Percentiles rank a stretch among this genome's conserved stretches.
Conservation (phyloP, 2,113 vertebrate species). For the Ammodramus savannarum region DNA sequence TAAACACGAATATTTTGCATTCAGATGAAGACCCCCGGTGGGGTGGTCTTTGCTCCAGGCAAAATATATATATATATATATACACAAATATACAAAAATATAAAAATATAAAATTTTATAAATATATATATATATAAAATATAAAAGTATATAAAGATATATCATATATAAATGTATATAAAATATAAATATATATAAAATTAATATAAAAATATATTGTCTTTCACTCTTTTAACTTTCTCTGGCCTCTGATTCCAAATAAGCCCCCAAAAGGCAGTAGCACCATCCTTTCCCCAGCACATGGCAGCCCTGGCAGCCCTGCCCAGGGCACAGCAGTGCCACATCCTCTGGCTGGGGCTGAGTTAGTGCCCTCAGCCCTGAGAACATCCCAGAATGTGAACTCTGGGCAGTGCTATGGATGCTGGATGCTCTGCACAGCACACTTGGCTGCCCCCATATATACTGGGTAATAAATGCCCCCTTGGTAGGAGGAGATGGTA, state of each 20-base stretch:
- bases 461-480: slow-evolving; percentile 15
- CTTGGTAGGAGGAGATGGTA: background rate
- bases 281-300: rapidly evolving
- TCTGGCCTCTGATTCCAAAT: background rate
- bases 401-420: rapidly evolving
- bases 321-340: rapidly evolving
- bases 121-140: no score
- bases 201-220: background rate
- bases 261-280: background rate
- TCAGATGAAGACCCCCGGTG: background rate
- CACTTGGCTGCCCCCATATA: background rate
- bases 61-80: no score
- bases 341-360: rapidly evolving
- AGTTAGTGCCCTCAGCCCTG: background rate
- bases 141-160: background rate
- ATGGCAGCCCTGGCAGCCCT: rapidly evolving
- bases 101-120: background rate
- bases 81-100: background rate
- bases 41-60: background rate
- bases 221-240: background rate
- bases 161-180: background rate
- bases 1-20: background rate
- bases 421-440: background rate
- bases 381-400: background rate
- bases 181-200: background rate